Evolutionary conservation across 1,140 invertebrate genomes (phyloP), one percentile per base, ranked within the genome.

Genomic region (Micrasema longulum): DNA sequence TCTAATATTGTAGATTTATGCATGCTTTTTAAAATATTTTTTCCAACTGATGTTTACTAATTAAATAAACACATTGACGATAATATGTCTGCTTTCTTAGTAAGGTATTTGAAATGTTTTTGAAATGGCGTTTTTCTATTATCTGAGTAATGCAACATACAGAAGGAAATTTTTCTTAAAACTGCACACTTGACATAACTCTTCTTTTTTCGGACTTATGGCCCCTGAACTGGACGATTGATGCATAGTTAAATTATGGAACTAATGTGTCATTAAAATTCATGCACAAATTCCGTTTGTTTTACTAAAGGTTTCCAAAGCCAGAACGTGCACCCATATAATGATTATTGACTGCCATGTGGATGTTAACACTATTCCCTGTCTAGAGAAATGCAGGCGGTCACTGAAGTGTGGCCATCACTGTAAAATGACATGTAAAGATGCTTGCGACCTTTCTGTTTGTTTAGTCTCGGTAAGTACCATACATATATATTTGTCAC

Each of bases 361-460:
- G 10, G 69, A 71, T 55, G 43, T 71, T 11, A 71, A 74, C 53
- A 6, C 22, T 9, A 52, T 9, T n/a, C 45, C 53, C 9, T 74
- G 73, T 47, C 31, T 66, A 14, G 52, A 66, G 16, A 70, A 66
- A 18, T 74, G 72, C 50, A 26, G 22, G 31, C 47, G 55, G 9
- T 12, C 14, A 22, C 50, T 74, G 48, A 11, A 11, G 11, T 74
- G 69, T 36, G 69, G 73, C 16, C 73, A 74, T 69, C 57, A 63
- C 35, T 74, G 73, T 20, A 18, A 43, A 9, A 52, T 45, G 18
- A 52, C 60, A 9, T 74, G 72, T 45, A 47, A 47, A 31, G 53
- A 74, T 7, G 16, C 53, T 16, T 57, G 26, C 7, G 53, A 35
- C n/a, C 23, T 35, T 12, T 31, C 0, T 12, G 6, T 7, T 14